These are phyloP conservation scores for Corythornis madagascariensis DNA, from an alignment of 2,113 vertebrate species.

Conservation along the genomic window DNA sequence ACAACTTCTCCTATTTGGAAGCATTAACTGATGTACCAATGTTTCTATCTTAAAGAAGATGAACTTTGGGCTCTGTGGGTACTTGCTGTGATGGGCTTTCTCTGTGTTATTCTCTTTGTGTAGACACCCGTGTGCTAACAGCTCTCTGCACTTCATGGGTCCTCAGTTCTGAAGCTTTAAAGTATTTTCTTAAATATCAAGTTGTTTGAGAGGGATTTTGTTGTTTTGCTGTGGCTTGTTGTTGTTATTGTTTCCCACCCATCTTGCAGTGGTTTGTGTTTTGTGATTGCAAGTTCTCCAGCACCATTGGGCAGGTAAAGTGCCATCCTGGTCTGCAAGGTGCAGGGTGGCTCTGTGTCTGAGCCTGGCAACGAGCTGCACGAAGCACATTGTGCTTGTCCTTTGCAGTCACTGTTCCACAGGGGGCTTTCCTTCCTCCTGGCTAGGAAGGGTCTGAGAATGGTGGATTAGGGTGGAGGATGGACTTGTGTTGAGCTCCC, in stretches of 20 bases:
- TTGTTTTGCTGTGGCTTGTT: not conserved
- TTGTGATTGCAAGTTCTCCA: not conserved
- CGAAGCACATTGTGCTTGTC: not conserved
- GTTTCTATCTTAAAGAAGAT: not conserved
- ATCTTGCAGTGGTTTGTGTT: not conserved
- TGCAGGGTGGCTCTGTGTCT: rapidly evolving
- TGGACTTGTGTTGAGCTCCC: not conserved
- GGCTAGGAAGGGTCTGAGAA: not conserved
- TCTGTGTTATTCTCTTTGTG: not conserved
- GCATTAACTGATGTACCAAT: not conserved
- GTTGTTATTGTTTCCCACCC: not conserved
- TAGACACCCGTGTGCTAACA: not conserved
- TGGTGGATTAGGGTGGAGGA: rapidly evolving
- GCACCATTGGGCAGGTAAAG: rapidly evolving
- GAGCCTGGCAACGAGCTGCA: rapidly evolving
- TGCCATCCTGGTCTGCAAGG: not conserved
- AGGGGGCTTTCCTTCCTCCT: not conserved
- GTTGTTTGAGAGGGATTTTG: not conserved
- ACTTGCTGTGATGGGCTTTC: not conserved
- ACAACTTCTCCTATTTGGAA: not conserved
- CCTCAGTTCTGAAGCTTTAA: not conserved
- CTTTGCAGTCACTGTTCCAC: not conserved
- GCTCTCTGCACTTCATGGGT: not conserved
- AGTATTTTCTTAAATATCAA: not conserved
- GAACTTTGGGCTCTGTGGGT: not conserved